Conservation (phyloP, 2,888 invertebrate species). For the Stictocephala bisonia region DNA sequence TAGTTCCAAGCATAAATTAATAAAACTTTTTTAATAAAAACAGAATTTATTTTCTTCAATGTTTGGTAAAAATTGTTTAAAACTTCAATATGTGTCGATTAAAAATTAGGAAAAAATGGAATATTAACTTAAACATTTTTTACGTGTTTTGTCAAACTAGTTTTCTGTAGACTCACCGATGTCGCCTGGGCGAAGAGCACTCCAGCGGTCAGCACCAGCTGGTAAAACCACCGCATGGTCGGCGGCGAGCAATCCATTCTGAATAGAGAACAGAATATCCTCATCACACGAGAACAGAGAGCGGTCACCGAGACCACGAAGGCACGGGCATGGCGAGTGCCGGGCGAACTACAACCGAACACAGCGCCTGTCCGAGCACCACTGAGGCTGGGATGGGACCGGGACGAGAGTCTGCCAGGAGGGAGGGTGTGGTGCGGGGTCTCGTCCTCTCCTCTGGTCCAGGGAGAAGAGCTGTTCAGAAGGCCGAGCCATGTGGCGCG, state of each 20-base stretch:
- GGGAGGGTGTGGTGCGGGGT: neutral
- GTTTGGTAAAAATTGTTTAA: too few species aligned
- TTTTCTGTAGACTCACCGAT: conserved; percentile 15
- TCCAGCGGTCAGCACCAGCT: neutral
- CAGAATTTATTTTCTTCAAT: too few species aligned
- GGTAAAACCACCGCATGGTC: neutral
- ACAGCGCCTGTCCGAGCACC: conserved; percentile 41
- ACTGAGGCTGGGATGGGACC: conserved; percentile 25
- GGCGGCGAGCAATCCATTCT: neutral
- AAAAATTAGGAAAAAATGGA: too few species aligned
- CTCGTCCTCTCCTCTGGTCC: neutral
- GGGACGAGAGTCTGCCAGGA: neutral
- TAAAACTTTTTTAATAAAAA: too few species aligned
- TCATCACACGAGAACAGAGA: neutral
- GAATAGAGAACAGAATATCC: neutral
- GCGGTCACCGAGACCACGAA: neutral
- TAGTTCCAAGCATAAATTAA: too few species aligned
- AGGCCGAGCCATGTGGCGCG: conserved; percentile 39
- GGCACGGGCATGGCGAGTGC: neutral
- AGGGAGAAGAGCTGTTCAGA: neutral
- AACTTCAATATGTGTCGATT: too few species aligned
- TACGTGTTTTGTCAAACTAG: too few species aligned
- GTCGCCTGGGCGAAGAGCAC: neutral
- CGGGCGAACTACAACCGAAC: conserved; percentile 2
- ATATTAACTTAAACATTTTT: too few species aligned